Percentiles rank a stretch among this genome's conserved stretches.
phyloP scores from a whole-genome alignment of 2,888 invertebrate genomes.

The Epistrophella euchroma region DNA sequence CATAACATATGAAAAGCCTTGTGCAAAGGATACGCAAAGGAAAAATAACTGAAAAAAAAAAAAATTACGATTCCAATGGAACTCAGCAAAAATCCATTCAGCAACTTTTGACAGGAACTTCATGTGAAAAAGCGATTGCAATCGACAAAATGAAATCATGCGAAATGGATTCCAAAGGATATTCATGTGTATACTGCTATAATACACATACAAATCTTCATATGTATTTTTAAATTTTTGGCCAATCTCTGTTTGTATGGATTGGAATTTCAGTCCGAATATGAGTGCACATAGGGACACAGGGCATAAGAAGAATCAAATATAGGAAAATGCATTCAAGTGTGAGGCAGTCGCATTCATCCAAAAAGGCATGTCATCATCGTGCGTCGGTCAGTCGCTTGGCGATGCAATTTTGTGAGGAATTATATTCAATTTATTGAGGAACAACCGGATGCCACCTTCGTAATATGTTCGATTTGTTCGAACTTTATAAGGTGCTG shows the following conservation, averaged over 20 bases:
- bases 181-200: constrained; percentile 34
- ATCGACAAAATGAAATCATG: constrained; percentile 73
- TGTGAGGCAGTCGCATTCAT: constrained; percentile 5
- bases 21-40: constrained; percentile 28
- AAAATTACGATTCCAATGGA: constrained; percentile 34
- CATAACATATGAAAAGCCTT: constrained; percentile 58
- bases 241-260: neutral
- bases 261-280: constrained; percentile 30
- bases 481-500: neutral
- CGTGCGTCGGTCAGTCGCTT: neutral
- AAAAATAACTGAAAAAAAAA: constrained; percentile 1
- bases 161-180: constrained; percentile 67
- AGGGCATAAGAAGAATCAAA: neutral
- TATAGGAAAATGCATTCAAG: constrained; percentile 14
- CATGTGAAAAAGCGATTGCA: constrained; percentile 74
- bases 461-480: constrained; percentile 14
- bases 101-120: constrained; percentile 71
- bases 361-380: neutral
- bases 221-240: neutral
- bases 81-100: constrained; percentile 72
- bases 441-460: constrained; percentile 14
- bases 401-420: constrained; percentile 64
- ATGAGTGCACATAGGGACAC: neutral
- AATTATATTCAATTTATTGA: constrained; percentile 58
- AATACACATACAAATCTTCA: neutral